phyloP scores from a whole-genome alignment of 2,888 invertebrate genomes.

The Drosophila aldrichi region DNA sequence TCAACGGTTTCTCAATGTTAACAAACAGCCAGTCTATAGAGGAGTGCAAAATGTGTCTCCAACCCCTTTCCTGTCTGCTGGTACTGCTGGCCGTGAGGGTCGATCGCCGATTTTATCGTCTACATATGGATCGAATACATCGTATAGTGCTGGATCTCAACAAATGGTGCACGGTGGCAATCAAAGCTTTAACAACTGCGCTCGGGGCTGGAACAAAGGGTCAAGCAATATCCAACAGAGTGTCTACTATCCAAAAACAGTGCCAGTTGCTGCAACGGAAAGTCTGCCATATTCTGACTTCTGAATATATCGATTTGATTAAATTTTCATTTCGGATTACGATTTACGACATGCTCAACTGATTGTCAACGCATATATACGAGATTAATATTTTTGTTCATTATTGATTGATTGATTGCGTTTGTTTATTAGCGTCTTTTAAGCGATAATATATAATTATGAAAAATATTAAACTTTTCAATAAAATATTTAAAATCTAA shows the following conservation, averaged over 20 bases:
- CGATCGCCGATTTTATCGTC: slow-evolving; percentile 27
- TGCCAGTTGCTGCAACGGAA: slow-evolving; percentile 24
- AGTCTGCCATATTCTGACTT: slow-evolving; percentile 78
- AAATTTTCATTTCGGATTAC: slow-evolving; percentile 24
- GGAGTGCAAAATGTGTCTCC: slow-evolving; percentile 78
- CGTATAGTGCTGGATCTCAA: slow-evolving; percentile 11
- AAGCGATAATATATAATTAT: slow-evolving; percentile 49
- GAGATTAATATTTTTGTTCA: slow-evolving; percentile 22
- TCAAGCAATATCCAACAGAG: slow-evolving; percentile 7
- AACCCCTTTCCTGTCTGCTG: slow-evolving; percentile 57
- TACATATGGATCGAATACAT: slow-evolving; percentile 16
- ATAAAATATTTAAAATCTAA: neutral
- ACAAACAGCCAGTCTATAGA: slow-evolving; percentile 14
- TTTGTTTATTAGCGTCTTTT: slow-evolving; percentile 64
- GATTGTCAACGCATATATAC: slow-evolving; percentile 2
- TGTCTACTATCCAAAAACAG: slow-evolving; percentile 4
- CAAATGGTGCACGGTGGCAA: slow-evolving; percentile 31
- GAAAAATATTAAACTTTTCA: slow-evolving; percentile 9
- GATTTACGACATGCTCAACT: slow-evolving; percentile 50
- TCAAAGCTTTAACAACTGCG: slow-evolving; percentile 92
- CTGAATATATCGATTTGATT: slow-evolving; percentile 31
- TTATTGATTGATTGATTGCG: slow-evolving; percentile 17
- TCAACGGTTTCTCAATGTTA: slow-evolving; percentile 32
- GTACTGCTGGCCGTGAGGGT: slow-evolving; percentile 5
- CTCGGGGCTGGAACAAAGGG: slow-evolving; percentile 90